Evolutionary conservation across 2,113 vertebrate genomes (phyloP), one percentile per base, ranked within the genome.

Genomic region (Alligator sinensis): DNA sequence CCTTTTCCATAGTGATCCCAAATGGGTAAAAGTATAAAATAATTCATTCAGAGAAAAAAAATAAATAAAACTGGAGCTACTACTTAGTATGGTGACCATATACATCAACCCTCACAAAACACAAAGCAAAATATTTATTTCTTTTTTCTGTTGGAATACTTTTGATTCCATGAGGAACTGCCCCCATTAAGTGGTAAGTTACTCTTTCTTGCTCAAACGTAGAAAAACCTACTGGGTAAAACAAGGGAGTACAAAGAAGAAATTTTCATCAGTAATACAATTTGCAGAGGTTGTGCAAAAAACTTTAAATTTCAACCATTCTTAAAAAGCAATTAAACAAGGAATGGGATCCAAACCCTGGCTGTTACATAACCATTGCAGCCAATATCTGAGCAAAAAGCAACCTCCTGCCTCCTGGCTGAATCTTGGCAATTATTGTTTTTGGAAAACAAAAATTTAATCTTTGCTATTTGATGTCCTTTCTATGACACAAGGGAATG

Each of bases 51-150:
- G 95, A 81, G 84, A 90, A 84, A 94, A 83, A 14, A 63, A 80
- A 90, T n/a, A 74, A 74, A 64, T 79, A 87, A 77, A 59, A 66
- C 47, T 92, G 80, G 88, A 96, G 94, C 83, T 88, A 19, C 14
- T n/a, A 24, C 66, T 86, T 81, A 88, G 77, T 92, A 79, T 96
- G 93, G 91, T 95, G 82, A 93, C 87, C 97, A 97, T 90, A 94
- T 94, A 92, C 77, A 96, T 75, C 82, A 91, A 92, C 91, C 80
- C 70, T 91, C 79, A 86, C 47, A 94, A 98, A 97, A 96, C 72
- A 95, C 70, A 95, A 97, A 96, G 76, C 74, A 96, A 94, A 92
- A 83, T 86, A 95, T 63, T 97, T 89, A 96, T 97, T 98, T 97
- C 92, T 88, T 95, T 97, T 76, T 94, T 96, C 82, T 95, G 54